Evolutionary conservation across 2,888 invertebrate genomes (phyloP).

Genomic region (Chalcis sispes): DNA sequence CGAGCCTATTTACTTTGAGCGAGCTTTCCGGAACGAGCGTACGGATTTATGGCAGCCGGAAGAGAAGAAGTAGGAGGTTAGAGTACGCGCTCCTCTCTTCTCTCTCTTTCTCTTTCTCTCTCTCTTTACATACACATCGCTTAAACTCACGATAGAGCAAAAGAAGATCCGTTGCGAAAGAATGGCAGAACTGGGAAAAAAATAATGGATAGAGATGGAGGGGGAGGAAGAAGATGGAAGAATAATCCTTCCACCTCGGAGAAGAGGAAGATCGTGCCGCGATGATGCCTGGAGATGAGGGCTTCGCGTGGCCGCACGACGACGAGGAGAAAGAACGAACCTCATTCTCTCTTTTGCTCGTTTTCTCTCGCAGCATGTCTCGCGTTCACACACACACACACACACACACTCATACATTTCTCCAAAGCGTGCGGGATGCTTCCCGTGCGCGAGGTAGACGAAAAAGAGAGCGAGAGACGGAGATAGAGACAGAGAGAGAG

Average conservation of each 20-base stretch:
- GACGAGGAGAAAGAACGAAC: conserved; percentile 22
- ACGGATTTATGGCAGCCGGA: conserved; percentile 53
- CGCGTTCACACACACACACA: not conserved
- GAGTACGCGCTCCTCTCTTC: not conserved
- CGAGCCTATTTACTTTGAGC: conserved; percentile 57
- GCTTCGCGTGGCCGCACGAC: conserved; percentile 63
- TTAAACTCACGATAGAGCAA: conserved; percentile 28
- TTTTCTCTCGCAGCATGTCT: not conserved
- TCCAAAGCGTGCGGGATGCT: not conserved
- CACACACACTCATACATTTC: not conserved
- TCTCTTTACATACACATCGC: not conserved
- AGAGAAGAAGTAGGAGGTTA: conserved; percentile 32
- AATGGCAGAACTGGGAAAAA: conserved; percentile 17
- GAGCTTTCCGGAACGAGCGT: conserved; percentile 25
- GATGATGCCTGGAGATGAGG: conserved; percentile 70
- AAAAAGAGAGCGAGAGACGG: conserved; percentile 17
- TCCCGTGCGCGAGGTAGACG: not conserved
- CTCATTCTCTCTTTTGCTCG: not conserved
- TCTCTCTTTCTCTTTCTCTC: conserved; percentile 4
- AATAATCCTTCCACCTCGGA: conserved; percentile 55
- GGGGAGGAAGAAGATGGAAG: not conserved
- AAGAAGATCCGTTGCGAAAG: conserved; percentile 9
- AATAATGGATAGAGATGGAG: not conserved
- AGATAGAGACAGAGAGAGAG: not conserved
- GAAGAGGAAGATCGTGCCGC: conserved; percentile 68